A percentile compares a stretch with the other conserved stretches of the same genome.
Conservation (phyloP, 2,113 vertebrate genomes). For the Promerops cafer region DNA sequence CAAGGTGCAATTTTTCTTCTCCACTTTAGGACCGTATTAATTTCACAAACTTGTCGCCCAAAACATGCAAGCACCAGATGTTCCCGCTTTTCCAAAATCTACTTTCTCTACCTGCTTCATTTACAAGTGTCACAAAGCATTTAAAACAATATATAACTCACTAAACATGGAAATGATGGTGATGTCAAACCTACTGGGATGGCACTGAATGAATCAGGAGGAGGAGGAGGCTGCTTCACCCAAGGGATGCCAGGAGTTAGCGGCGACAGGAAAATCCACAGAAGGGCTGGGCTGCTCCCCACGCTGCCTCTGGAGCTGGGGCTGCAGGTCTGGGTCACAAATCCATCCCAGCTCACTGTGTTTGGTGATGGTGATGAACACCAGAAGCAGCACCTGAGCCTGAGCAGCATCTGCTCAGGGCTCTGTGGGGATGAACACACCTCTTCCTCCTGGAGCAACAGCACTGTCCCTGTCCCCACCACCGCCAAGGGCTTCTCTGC, state of each 20-base stretch:
- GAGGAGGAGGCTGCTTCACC: neutral
- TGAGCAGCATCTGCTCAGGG: neutral
- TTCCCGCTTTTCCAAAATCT: neutral
- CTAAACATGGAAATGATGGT: neutral
- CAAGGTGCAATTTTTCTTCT: neutral
- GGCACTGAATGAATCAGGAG: neutral
- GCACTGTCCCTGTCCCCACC: neutral
- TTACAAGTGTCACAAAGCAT: conserved; percentile 14
- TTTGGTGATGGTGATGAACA: neutral
- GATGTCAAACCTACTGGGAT: neutral
- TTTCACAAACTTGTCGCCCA: neutral
- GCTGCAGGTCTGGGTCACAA: neutral
- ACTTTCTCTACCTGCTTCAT: neutral
- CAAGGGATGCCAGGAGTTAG: neutral
- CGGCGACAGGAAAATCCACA: neutral
- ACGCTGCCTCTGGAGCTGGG: neutral
- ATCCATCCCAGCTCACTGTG: accelerated
- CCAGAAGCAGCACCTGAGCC: neutral
- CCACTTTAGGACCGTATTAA: neutral
- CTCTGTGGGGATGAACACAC: accelerated
- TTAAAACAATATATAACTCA: neutral
- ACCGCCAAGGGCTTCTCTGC: neutral
- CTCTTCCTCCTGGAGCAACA: neutral
- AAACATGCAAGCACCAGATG: neutral
- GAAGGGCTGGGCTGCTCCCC: neutral